Conservation (phyloP, 64 coral and sea anemone genomes). For the Montipora foliosa region DNA sequence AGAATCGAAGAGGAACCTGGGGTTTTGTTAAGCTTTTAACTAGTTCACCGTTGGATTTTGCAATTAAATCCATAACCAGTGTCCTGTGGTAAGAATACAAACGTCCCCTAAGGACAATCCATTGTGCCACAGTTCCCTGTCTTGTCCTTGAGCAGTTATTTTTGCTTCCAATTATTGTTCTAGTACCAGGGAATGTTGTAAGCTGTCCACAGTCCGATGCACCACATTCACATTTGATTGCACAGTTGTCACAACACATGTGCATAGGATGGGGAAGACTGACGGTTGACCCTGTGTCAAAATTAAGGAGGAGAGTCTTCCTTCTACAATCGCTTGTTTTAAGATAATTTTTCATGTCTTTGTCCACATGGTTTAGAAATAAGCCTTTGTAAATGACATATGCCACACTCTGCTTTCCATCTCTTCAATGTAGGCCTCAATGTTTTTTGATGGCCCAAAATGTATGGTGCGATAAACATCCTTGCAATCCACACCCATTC, state of each 20-base stretch:
- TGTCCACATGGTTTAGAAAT: conserved; percentile 32
- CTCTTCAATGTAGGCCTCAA: conserved; percentile 50
- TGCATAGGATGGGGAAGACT: neutral
- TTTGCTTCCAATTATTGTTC: neutral
- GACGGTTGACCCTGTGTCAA: neutral
- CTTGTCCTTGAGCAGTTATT: neutral
- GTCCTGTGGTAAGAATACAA: neutral
- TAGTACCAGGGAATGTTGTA: neutral
- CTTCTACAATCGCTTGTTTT: conserved; percentile 4
- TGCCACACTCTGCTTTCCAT: conserved; percentile 32
- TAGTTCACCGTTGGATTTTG: conserved; percentile 11
- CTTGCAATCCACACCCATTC: conserved; percentile 35
- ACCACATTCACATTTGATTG: conserved; percentile 33
- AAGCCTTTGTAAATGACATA: conserved; percentile 60
- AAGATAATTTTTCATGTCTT: conserved; percentile 52
- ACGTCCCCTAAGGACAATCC: neutral
- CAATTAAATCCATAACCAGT: conserved; percentile 19
- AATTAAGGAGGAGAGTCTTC: neutral
- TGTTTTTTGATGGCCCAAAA: conserved; percentile 71
- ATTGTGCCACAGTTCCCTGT: neutral
- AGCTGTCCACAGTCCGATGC: neutral
- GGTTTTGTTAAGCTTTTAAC: conserved; percentile 21
- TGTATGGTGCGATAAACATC: conserved; percentile 43
- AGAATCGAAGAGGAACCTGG: conserved; percentile 14
- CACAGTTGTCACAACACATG: conserved; percentile 73